These are phyloP conservation scores for Anolis carolinensis DNA, from an alignment of 2,113 vertebrate species.

Conservation along the genomic window DNA sequence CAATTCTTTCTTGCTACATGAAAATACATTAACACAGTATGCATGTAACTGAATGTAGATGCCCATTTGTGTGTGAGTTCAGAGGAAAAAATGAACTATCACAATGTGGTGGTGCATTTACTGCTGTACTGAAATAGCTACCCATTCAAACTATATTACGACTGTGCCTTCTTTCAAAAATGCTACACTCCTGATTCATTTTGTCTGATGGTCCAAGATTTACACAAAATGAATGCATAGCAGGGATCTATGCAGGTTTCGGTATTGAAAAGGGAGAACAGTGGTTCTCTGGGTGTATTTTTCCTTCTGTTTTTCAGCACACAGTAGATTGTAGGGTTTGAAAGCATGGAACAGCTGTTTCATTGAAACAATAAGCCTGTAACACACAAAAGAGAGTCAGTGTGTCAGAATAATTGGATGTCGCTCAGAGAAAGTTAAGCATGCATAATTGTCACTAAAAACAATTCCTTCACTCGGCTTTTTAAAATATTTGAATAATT, in stretches of 20 bases:
- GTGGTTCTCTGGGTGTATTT: not conserved
- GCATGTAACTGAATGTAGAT: not conserved
- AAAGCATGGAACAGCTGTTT: not conserved
- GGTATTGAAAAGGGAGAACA: not conserved
- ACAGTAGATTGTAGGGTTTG: not conserved
- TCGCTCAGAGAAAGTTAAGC: not conserved
- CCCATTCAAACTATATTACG: not conserved
- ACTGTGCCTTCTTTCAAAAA: not conserved
- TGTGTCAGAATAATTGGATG: not conserved
- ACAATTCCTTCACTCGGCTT: not conserved
- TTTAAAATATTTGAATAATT: not conserved
- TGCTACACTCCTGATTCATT: not conserved
- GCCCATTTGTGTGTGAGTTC: not conserved
- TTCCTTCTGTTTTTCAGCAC: not conserved
- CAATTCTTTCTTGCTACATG: not conserved
- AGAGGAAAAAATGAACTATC: conserved; percentile 1
- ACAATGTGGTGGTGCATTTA: not conserved
- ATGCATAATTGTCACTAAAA: conserved; percentile 3
- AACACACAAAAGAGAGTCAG: not conserved
- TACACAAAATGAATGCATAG: conserved; percentile 5
- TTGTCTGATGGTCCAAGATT: not conserved
- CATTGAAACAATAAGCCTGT: not conserved
- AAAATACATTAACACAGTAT: not conserved
- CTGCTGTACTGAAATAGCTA: not conserved
- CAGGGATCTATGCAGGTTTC: conserved; percentile 1